Evolutionary conservation across 2,113 vertebrate species (phyloP).

Genomic region (Gorsachius goisagi): DNA sequence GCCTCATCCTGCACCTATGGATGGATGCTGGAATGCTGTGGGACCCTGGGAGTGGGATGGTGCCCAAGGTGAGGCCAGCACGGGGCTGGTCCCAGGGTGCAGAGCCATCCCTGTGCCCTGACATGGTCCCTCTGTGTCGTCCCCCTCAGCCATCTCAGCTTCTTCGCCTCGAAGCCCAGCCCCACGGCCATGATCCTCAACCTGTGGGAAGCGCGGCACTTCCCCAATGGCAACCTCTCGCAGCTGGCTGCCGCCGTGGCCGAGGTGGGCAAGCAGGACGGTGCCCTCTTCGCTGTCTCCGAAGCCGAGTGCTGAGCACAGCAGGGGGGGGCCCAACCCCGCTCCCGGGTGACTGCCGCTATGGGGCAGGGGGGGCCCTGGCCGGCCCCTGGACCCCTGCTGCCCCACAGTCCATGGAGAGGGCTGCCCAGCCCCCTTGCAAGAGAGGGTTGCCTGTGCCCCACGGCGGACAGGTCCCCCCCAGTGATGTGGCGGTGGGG

Average conservation of each 20-base stretch:
- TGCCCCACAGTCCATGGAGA: background rate
- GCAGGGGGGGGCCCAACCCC: background rate
- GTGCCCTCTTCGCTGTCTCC: slow-evolving; percentile 92
- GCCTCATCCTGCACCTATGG: background rate
- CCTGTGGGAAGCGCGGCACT: slow-evolving; percentile 96
- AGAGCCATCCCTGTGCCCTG: background rate
- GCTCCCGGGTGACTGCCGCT: background rate
- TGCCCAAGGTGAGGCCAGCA: background rate
- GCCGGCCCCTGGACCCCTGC: background rate
- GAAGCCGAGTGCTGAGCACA: slow-evolving; percentile 91
- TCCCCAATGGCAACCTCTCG: slow-evolving; percentile 96
- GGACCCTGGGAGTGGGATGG: background rate
- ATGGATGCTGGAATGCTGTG: background rate
- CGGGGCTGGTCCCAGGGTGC: accelerated
- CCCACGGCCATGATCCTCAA: slow-evolving; percentile 97
- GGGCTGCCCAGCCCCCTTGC: background rate
- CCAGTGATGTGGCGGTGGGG: accelerated
- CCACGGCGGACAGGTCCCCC: background rate
- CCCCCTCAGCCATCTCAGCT: slow-evolving; percentile 90
- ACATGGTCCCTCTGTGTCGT: background rate
- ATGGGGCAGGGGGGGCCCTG: background rate
- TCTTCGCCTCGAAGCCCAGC: slow-evolving; percentile 94
- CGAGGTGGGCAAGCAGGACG: slow-evolving; percentile 94
- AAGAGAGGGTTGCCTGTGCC: background rate
- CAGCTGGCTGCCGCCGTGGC: slow-evolving; percentile 95